These are phyloP conservation scores for Conops quadrifasciatus DNA, from an alignment of 2,888 invertebrate genomes.

Conservation along the genomic window DNA sequence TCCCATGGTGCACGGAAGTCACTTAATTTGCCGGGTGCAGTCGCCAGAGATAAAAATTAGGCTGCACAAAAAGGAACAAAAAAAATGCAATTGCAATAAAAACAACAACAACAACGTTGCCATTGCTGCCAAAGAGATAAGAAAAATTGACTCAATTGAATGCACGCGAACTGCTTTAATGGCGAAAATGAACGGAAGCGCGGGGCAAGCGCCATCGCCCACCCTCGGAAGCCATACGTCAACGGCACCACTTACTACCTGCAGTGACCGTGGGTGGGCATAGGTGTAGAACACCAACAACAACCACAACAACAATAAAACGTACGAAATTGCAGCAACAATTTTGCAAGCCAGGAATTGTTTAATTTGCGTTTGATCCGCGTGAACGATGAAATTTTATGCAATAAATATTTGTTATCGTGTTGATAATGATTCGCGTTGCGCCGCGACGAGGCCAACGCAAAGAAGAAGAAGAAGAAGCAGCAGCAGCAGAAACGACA, in stretches of 20 bases:
- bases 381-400: conserved; percentile 25
- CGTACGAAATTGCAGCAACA: not conserved
- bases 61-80: conserved; percentile 2
- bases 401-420: conserved; percentile 32
- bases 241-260: conserved; percentile 1
- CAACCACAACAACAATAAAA: not conserved
- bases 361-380: conserved; percentile 35
- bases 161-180: conserved; percentile 25
- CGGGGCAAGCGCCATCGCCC: not conserved
- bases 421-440: conserved; percentile 25
- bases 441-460: not conserved
- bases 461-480: not conserved
- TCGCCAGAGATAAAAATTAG: conserved; percentile 34
- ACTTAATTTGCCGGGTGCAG: conserved; percentile 41
- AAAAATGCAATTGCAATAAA: conserved; percentile 8
- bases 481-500: not conserved
- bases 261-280: not conserved
- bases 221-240: conserved; percentile 17
- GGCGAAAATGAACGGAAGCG: not conserved
- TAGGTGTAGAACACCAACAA: conserved; percentile 1
- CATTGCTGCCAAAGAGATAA: conserved; percentile 23
- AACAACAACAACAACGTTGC: not conserved
- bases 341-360: not conserved
- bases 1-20: conserved; percentile 35
- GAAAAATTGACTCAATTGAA: conserved; percentile 32